Base-by-base conservation (phyloP, 2,888 invertebrate genomes). In the Drosophila quinaria region DNA sequence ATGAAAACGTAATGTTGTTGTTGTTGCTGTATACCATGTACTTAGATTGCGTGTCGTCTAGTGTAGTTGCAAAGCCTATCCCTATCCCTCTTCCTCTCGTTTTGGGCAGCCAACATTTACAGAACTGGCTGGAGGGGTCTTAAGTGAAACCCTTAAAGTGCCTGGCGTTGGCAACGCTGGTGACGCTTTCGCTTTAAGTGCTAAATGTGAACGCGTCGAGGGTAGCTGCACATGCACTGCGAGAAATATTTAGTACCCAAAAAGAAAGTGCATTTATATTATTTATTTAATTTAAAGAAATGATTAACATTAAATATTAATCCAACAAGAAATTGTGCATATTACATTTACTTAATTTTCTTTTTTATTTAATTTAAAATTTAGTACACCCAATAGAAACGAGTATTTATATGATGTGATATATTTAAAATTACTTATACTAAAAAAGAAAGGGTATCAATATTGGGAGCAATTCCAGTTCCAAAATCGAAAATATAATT, bases 111-210 rank as follows among this genome's bases (percentile, higher is more conserved):
- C 49, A 56, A 60, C 46, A 52, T 50, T 47, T 41, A 31, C 29
- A 39, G n/a, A 17, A 22, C 17, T 47, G 47, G 35, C 17, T 47
- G 47, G 35, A 46, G 46, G 49, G 54, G 64, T 76, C 87, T 87
- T 87, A 86, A 84, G 82, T 78, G 88, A 87, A 87, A 73, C 88
- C 86, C 82, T 87, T 87, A 84, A 87, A 87, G 82, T 82, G 84
- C 68, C 68, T 63, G 51, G 46, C 61, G 66, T 41, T 60, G 59
- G 67, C 77, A 61, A 74, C 78, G 25, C 25, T 25, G 78, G 70
- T 72, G 52, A 56, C 80, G 83, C 81, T 83, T 81, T 81, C 80
- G 83, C 81, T 83, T 81, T 81, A 85, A 84, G 83, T 86, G 74
- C 74, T 74, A 59, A 69, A 61, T 71, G 71, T 66, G 78, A 51